Percentiles rank a stretch among this genome's conserved stretches.
phyloP scores from a whole-genome alignment of 37 sponge, comb jelly and placozoan species.

The Geodia barretti region DNA sequence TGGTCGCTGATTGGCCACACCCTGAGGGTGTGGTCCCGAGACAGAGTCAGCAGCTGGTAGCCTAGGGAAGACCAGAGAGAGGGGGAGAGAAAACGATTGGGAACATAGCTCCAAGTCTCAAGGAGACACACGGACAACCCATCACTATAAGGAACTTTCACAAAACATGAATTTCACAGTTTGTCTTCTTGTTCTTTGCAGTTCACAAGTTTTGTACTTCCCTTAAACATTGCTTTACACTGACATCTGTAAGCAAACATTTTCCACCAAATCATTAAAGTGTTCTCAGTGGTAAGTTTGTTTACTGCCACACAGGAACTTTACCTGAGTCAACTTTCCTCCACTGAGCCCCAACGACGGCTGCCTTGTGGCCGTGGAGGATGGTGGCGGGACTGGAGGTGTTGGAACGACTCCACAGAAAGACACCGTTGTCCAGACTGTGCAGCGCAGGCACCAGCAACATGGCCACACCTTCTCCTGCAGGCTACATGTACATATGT shows the following conservation, averaged over 20 bases:
- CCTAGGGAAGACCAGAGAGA: conserved; percentile 4
- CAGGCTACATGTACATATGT: conserved; percentile 65
- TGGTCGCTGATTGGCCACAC: conserved; percentile 55
- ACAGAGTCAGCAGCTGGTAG: conserved; percentile 53
- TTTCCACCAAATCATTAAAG: neutral
- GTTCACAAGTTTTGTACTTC: too few relatives aligned
- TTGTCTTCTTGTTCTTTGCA: too few relatives aligned
- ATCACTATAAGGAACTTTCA: too few relatives aligned
- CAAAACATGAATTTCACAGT: too few relatives aligned
- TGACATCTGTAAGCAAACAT: neutral
- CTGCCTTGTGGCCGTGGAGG: conserved; percentile 56
- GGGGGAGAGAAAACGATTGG: neutral
- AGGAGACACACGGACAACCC: too few relatives aligned
- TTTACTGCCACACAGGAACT: too few relatives aligned
- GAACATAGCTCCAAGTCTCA: too few relatives aligned
- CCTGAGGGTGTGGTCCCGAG: conserved; percentile 57
- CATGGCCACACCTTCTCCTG: conserved; percentile 67
- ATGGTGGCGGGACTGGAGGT: conserved; percentile 29
- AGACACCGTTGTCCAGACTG: conserved; percentile 61
- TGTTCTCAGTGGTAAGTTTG: neutral
- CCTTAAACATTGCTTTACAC: neutral
- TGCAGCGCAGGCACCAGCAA: conserved; percentile 67
- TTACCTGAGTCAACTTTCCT: conserved; percentile 25
- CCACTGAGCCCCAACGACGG: conserved; percentile 71
- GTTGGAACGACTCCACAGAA: conserved; percentile 55